phyloP scores from a whole-genome alignment of 2,797 vertebrate species.

The Poecilia picta region DNA sequence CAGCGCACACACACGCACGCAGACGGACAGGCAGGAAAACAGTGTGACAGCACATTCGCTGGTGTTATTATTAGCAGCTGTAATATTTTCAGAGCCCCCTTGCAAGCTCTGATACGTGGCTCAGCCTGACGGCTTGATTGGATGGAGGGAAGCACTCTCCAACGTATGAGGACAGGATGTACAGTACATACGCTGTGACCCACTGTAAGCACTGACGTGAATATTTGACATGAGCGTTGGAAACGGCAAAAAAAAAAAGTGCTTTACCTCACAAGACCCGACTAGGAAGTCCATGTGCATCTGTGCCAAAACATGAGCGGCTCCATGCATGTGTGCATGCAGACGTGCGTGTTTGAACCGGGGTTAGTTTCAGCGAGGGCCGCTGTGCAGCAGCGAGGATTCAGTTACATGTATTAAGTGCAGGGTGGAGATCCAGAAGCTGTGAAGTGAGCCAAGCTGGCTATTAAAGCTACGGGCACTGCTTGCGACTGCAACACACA shows the following conservation, averaged over 20 bases:
- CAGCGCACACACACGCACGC: slow-evolving; percentile 31
- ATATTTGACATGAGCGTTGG: slow-evolving; percentile 21
- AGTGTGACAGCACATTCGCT: slow-evolving; percentile 51
- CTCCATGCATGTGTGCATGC: slow-evolving; percentile 18
- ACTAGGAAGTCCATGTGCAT: slow-evolving; percentile 16
- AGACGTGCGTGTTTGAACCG: slow-evolving; percentile 4
- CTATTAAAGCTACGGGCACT: slow-evolving; percentile 62
- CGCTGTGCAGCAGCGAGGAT: slow-evolving; percentile 48
- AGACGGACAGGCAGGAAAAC: slow-evolving; percentile 24
- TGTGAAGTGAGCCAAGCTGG: slow-evolving; percentile 65
- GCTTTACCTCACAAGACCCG: slow-evolving; percentile 30
- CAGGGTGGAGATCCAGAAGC: slow-evolving; percentile 70
- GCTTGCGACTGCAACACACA: slow-evolving; percentile 65
- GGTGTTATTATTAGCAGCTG: slow-evolving; percentile 52
- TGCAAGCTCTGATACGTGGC: slow-evolving; percentile 30
- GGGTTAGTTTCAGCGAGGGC: slow-evolving; percentile 27
- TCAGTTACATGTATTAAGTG: slow-evolving; percentile 76
- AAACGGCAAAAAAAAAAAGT: slow-evolving; percentile 13
- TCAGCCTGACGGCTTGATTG: not conserved
- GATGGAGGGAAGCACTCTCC: slow-evolving; percentile 15
- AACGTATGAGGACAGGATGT: slow-evolving; percentile 25
- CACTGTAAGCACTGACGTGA: slow-evolving; percentile 22
- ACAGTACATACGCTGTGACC: slow-evolving; percentile 23
- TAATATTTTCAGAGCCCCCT: slow-evolving; percentile 43
- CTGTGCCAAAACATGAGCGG: not conserved